phyloP scores from a whole-genome alignment of 2,113 vertebrate species.

The Archilochus colubris region DNA sequence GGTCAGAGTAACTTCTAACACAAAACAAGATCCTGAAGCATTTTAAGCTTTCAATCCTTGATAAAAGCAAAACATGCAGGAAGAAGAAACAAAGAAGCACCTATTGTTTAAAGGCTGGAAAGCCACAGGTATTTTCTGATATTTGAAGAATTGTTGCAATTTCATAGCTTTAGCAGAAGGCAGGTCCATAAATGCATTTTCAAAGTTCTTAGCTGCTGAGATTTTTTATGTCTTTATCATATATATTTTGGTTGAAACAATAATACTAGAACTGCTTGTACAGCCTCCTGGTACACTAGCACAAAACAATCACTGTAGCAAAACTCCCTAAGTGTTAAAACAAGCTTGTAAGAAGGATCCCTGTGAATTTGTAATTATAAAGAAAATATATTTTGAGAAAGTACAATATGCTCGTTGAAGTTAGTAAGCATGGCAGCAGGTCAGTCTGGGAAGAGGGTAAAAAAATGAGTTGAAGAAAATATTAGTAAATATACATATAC shows the following conservation, averaged over 20 bases:
- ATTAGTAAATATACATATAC: background rate
- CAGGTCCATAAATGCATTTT: background rate
- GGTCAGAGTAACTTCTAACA: background rate
- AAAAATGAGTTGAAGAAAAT: background rate
- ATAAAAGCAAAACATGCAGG: background rate
- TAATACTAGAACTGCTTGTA: background rate
- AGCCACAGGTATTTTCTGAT: background rate
- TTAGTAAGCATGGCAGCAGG: background rate
- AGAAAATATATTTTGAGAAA: background rate
- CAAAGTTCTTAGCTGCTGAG: background rate
- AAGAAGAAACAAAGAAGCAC: background rate
- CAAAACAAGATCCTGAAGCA: background rate
- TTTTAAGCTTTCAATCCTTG: background rate
- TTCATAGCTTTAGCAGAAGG: background rate
- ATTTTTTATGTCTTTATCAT: background rate
- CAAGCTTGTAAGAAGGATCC: background rate
- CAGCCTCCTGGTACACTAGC: background rate
- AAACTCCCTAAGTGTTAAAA: background rate
- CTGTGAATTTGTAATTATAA: background rate
- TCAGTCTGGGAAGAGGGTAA: background rate
- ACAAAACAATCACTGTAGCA: background rate
- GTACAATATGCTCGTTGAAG: background rate
- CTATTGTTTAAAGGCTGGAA: background rate
- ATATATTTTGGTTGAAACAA: slow-evolving; percentile 7
- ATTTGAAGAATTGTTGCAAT: background rate